Percentiles rank a stretch among this genome's conserved stretches.
Conservation (phyloP, 2,113 vertebrate genomes). For the zebrafish (Danio rerio) region DNA sequence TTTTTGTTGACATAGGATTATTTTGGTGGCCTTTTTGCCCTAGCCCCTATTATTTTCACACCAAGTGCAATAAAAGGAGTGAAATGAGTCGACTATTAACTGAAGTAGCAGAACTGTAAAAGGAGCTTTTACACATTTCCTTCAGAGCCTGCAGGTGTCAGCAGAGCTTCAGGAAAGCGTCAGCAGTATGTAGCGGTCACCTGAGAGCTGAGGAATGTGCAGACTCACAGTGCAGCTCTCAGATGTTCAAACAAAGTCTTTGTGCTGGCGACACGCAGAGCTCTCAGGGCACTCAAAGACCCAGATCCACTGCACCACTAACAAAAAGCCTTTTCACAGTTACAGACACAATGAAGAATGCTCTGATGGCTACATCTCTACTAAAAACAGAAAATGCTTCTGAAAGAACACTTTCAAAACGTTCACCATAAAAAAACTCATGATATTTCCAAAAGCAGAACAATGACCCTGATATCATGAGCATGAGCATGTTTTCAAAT, state of each 20-base stretch:
- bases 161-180: constrained; percentile 52
- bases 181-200: background rate
- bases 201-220: constrained; percentile 12
- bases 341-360: constrained; percentile 7
- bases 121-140: background rate
- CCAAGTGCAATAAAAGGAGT: too few relatives aligned
- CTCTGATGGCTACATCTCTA: background rate
- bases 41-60: too few relatives aligned
- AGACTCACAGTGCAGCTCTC: constrained; percentile 29
- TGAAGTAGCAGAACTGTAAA: background rate
- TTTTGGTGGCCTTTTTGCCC: too few relatives aligned
- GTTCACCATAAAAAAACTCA: background rate
- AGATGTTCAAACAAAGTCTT: constrained; percentile 40
- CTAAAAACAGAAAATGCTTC: background rate
- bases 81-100: too few relatives aligned
- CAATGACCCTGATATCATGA: background rate
- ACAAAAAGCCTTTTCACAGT: constrained; percentile 16
- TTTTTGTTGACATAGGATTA: too few relatives aligned
- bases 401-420: background rate
- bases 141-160: constrained; percentile 65
- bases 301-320: background rate
- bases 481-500: background rate
- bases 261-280: constrained; percentile 11
- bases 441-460: constrained; percentile 1
- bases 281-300: background rate